Conservation (phyloP, 2,113 vertebrate genomes). For the Nibea coibor region DNA sequence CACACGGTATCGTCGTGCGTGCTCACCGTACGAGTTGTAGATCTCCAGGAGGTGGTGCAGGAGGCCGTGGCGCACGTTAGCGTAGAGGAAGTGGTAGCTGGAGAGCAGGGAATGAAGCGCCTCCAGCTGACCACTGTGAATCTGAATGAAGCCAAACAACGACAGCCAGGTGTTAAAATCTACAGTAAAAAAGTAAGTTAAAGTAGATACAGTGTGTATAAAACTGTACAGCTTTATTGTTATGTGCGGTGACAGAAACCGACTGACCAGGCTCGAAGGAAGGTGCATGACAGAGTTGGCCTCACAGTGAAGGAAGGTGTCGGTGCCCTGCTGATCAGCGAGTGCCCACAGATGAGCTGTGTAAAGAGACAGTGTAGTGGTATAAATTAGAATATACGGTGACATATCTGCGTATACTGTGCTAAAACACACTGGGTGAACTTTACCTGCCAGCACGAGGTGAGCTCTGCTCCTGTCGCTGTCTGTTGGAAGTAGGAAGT, state of each 20-base stretch:
- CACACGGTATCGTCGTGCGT: not conserved
- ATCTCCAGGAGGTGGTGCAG: constrained; percentile 83
- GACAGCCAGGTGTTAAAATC: not conserved
- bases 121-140: constrained; percentile 75
- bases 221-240: not conserved
- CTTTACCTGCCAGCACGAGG: constrained; percentile 84
- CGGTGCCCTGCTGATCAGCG: constrained; percentile 80
- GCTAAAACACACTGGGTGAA: too few relatives aligned
- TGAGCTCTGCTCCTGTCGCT: constrained; percentile 78
- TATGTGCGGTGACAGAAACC: not conserved
- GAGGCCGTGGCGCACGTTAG: constrained; percentile 83
- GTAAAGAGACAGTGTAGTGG: not conserved
- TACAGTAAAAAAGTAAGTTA: not conserved
- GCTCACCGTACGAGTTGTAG: constrained; percentile 83
- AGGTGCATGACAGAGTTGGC: constrained; percentile 83
- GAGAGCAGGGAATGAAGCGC: constrained; percentile 82
- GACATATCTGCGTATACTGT: not conserved
- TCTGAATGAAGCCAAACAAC: constrained; percentile 70
- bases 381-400: not conserved
- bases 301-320: constrained; percentile 84
- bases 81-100: constrained; percentile 84
- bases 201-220: too few relatives aligned
- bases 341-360: constrained; percentile 86
- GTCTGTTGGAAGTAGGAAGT: constrained; percentile 77
- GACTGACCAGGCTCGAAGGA: constrained; percentile 84